These are phyloP conservation scores for Rhinogobius similis DNA, from an alignment of 2,113 vertebrate species.

Conservation along the genomic window DNA sequence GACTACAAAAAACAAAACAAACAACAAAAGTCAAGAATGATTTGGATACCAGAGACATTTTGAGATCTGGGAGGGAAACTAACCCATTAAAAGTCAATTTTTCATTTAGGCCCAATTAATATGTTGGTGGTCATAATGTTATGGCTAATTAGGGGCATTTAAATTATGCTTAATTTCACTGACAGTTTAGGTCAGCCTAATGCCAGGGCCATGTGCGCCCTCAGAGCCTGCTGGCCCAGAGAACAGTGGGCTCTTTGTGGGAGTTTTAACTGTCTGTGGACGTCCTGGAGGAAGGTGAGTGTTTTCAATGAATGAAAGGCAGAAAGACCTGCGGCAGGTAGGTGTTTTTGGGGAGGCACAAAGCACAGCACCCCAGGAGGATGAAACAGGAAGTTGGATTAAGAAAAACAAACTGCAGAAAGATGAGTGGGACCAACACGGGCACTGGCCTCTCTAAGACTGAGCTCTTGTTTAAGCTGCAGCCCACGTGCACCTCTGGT, in stretches of 20 bases:
- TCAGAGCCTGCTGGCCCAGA: conserved; percentile 80
- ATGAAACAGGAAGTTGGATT: conserved; percentile 20
- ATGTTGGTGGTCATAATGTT: too few species aligned
- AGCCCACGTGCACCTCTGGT: conserved; percentile 75
- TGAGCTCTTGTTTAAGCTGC: conserved; percentile 74
- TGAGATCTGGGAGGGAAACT: neutral
- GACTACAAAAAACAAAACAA: too few species aligned
- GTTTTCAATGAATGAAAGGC: conserved; percentile 7
- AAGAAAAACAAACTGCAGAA: conserved; percentile 13
- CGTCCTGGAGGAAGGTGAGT: conserved; percentile 38
- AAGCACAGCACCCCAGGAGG: conserved; percentile 22
- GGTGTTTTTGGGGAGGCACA: conserved; percentile 11
- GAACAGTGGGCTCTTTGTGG: conserved; percentile 84
- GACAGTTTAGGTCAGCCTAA: conserved; percentile 13
- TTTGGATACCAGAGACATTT: neutral
- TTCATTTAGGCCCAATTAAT: too few species aligned
- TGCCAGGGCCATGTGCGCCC: conserved; percentile 73
- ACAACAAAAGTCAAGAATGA: too few species aligned
- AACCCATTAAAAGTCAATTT: too few species aligned
- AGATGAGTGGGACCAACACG: conserved; percentile 34
- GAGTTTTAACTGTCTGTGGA: conserved; percentile 47
- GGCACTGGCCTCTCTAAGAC: conserved; percentile 57
- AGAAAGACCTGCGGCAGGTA: neutral
- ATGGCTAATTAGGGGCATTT: neutral
- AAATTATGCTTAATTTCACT: neutral